Base-by-base conservation (phyloP, 2,797 vertebrate genomes). In the Apogon hyalosoma region DNA sequence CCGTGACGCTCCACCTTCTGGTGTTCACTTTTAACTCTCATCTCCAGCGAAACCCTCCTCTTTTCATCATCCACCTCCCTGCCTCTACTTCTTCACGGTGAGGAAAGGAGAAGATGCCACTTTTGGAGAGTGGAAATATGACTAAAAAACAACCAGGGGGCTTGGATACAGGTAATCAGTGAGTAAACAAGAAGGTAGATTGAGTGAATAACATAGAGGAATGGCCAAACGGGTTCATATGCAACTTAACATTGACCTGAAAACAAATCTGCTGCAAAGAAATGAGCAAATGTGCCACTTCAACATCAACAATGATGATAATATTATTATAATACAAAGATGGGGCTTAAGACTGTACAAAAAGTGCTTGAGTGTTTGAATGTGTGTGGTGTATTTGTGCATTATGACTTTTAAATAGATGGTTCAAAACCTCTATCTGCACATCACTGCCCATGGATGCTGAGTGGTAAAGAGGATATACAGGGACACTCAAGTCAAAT, bases 1-100 rank as follows among this genome's bases (percentile, higher is more conserved):
- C 64, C 69, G 48, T 87, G 81, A 82, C 58, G 36, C 82, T 70
- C 81, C 75, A 80, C 76, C 81, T 82, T 82, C 80, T 75, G 84
- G 86, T 79, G 58, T 55, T 82, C 57, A 76, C 77, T 82, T 91
- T 88, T 50, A 88, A 90, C 77, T 88, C 71, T 75, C 75, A 67
- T 70, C 77, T 66, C 55, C 41, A 55, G 69, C 75, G 50, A 4
- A 3, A 60, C 66, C 72, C 61, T 40, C 36, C 56, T 69, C 63
- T 80, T 67, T 53, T 51, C 53, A 75, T 74, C 73, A 57, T 46
- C 72, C 63, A 47, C 50, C 56, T 63, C 65, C 68, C 51, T 18
- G 41, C 57, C 6, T 42, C 52, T 57, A 52, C 66, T 54, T 79
- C 72, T 77, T 60, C 78, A 83, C 11, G 53, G 65, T 52, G 39